Percentiles rank a stretch among this genome's conserved stretches.
Conservation (phyloP, 2,888 invertebrate species). For the Timema cristinae region DNA sequence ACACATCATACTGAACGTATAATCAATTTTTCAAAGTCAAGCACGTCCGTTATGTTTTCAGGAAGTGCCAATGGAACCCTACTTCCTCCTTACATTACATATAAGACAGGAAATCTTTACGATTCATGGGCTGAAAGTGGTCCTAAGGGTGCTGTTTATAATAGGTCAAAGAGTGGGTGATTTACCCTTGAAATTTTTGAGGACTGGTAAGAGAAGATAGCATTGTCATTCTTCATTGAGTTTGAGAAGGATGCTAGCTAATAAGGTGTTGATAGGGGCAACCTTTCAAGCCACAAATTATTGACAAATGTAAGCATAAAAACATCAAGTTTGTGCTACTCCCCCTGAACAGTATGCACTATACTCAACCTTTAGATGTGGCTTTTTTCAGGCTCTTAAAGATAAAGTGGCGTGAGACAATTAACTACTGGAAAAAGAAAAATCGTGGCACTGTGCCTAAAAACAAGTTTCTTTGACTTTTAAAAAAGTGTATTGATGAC, state of each 20-base stretch:
- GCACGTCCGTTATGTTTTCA: background rate
- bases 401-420: conserved; percentile 7
- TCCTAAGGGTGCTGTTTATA: background rate
- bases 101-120: conserved; percentile 2
- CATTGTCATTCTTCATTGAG: background rate
- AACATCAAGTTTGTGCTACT: background rate
- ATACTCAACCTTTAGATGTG: background rate
- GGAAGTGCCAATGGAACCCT: conserved; percentile 3
- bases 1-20: no score
- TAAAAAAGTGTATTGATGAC: background rate
- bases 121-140: conserved; percentile 7
- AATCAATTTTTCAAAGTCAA: background rate
- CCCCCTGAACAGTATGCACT: background rate
- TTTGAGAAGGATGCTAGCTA: background rate
- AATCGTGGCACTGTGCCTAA: conserved; percentile 9
- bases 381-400: background rate
- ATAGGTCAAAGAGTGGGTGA: conserved; percentile 8
- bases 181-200: conserved; percentile 5
- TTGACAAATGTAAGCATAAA: background rate
- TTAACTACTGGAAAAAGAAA: conserved; percentile 3
- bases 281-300: background rate
- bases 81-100: conserved; percentile 7
- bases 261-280: background rate
- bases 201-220: background rate
- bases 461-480: background rate